Evolutionary conservation across 1,140 invertebrate genomes (phyloP), one percentile per base, ranked within the genome.

Genomic region (Pseudachorutes palmiensis): DNA sequence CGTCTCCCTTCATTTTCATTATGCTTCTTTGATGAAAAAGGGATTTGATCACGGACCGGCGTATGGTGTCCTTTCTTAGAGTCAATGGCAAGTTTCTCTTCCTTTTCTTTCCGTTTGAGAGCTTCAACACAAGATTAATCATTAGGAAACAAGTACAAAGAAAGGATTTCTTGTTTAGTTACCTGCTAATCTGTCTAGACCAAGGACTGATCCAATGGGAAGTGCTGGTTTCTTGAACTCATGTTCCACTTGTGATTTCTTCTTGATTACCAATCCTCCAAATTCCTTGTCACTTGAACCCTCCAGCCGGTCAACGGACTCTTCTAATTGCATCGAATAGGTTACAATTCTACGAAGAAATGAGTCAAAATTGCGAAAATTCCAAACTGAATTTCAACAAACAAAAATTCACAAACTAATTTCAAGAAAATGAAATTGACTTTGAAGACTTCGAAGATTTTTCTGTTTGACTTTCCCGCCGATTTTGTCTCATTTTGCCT

Each of bases 181-280:
- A 80, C 74, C 82, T 5, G 94, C 93, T 62, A 97, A 77, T 77
- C 87, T 89, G 77, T 98, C 94, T 26, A 97, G 80, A 0, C 94
- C 94, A 5, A 97, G 79, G 16, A 91, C 75, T 0, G 93, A 96
- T 26, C 51, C 51, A 14, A 5, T 55, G 16, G 86, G 86, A 19
- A 74, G 19, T 9, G 65, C 68, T 0, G 90, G 89, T 73, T 88
- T 86, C 80, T 93, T 93, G 75, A 89, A 88, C 49, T 86, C 83
- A 66, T 81, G 81, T 62, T 82, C 80, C 62, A 80, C 81, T 63
- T 75, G 66, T 24, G 84, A 79, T 74, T 87, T 86, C 76, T 94
- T 93, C 78, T 88, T 89, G 26, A 93, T 86, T 62, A 94, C 84
- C 49, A 96, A 81, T 36, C 94, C 90, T 22, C 91, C 92, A 70